Evolutionary conservation across 1,140 invertebrate genomes (phyloP), one percentile per base, ranked within the genome.

Genomic region (Cyclina sinensis): DNA sequence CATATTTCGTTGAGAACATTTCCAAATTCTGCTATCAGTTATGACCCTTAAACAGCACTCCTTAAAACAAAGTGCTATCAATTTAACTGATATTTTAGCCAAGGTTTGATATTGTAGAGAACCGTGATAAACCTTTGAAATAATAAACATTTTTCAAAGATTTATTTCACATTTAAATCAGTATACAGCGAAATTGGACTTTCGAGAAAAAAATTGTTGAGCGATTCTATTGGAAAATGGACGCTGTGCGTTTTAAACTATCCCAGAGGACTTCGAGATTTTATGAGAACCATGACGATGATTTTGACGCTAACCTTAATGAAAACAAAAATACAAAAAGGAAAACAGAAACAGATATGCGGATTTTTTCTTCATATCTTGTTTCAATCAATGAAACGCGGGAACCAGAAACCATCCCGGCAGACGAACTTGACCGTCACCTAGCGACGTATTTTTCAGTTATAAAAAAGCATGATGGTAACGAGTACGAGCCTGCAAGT

Each of bases 321-420:
- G 93, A 93, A 79, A 94, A 94, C 79, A 91, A 92, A 86, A 93
- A 94, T 78, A 94, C 94, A 14, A 92, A 93, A 73, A 90, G 94
- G 51, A 94, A 94, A 84, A 94, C 94, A 4, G 94, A 92, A 27
- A 93, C 93, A 12, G 94, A 94, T 79, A 93, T 94, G 88, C 89
- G 92, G 32, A 94, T 93, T 65, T 85, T 94, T 32, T 91, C 90
- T 21, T 89, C 91, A 16, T 94, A 93, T 65, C 85, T 94, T 54
- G 84, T 90, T 51, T 93, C 93, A 1, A 81, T 94, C 12, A 93
- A 93, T 68, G 94, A 94, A 86, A 91, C 70, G 30, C 83, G 93
- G 59, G 78, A 81, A 68, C 93, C 93, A 0, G 92, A 94, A 81
- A 87, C 59, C 0, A 92, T 94, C 24, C 91, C 93, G 68, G 92